A percentile compares a stretch with the other conserved stretches of the same genome.
These are phyloP conservation scores for Mythimna albipuncta DNA, from an alignment of 2,888 invertebrate genomes.

Conservation along the genomic window DNA sequence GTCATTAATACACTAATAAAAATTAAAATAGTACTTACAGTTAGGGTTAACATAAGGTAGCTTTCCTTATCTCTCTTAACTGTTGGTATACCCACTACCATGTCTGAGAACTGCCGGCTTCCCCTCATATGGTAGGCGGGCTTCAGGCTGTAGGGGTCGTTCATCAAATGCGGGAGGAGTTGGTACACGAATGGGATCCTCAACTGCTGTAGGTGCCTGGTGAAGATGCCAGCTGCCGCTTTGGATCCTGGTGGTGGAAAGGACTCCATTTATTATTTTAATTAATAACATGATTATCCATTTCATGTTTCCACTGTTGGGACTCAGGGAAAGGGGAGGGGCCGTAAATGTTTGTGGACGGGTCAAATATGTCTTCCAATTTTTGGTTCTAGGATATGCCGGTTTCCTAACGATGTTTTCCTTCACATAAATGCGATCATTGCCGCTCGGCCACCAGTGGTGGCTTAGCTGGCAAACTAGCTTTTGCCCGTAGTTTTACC, in stretches of 20 bases:
- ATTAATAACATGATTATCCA: too few species aligned
- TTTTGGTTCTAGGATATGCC: too few species aligned
- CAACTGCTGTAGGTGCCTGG: constrained; percentile 85
- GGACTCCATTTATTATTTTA: background rate
- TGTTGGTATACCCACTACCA: constrained; percentile 97
- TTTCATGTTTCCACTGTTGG: too few species aligned
- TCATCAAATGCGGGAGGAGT: constrained; percentile 96
- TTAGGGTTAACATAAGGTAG: constrained; percentile 95
- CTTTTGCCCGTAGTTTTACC: too few species aligned
- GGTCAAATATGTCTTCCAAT: too few species aligned
- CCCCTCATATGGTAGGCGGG: constrained; percentile 95
- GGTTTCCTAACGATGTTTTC: too few species aligned
- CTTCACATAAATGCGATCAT: too few species aligned
- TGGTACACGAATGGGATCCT: constrained; percentile 95
- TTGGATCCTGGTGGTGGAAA: constrained; percentile 65
- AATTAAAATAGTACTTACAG: constrained; percentile 67
- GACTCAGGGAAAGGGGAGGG: too few species aligned
- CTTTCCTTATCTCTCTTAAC: constrained; percentile 96
- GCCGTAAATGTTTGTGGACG: too few species aligned
- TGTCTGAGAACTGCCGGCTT: constrained; percentile 93
- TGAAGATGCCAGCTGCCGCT: constrained; percentile 79
- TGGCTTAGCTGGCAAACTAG: too few species aligned
- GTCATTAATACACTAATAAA: constrained; percentile 3
- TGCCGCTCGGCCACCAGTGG: too few species aligned
- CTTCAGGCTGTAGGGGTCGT: constrained; percentile 94